Base-by-base conservation (phyloP, 30 jellyfish, hydroid and myxozoan genomes). In the Chrysaora quinquecirrha region DNA sequence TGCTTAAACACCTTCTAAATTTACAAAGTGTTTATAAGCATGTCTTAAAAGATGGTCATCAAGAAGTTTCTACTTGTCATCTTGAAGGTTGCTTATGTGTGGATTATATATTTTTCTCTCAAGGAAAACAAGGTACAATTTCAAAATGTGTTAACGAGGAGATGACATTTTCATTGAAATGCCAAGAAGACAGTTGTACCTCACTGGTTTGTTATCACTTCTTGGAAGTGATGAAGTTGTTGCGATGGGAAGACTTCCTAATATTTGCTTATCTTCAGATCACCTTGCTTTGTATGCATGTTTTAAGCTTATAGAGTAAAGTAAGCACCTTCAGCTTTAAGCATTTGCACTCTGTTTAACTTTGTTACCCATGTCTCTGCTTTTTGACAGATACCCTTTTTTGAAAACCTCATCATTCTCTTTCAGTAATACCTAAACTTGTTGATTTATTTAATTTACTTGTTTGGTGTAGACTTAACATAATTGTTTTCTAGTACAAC, bases 101-200 rank as follows among this genome's bases (percentile, higher is more conserved):
- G 27, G 99, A 94, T 72, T 94, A 87, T 80, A 81, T 94, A 2
- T 75, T 94, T 66, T 94, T 82, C 83, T 86, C 97, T 9, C 82
- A 71, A 47, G 80, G 86, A 9, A 50, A 20, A 33, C 64, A 71
- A 27, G n/a, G 43, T 25, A 30, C 22, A 4, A n/a, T 30, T 32
- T 20, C 85, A 62, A 67, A 48, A 47, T 47, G 12, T 1, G 32
- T 50, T 54, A 27, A 38, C 29, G 9, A 12, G 90, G 50, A 14
- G 81, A 43, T 4, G 83, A 80, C 56, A 34, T 43, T 0, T 31
- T 27, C 48, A 54, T 48, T 33, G 28, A 30, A 9, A 12, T 48
- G 29, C 82, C 83, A 14, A 49, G 76, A 30, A 80, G 58, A 60
- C 84, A 48, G 30, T 67, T 94, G 52, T 76, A 88, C 81, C 43